Base-by-base conservation (phyloP, 2,113 vertebrate species). In the Xerus inauris region DNA sequence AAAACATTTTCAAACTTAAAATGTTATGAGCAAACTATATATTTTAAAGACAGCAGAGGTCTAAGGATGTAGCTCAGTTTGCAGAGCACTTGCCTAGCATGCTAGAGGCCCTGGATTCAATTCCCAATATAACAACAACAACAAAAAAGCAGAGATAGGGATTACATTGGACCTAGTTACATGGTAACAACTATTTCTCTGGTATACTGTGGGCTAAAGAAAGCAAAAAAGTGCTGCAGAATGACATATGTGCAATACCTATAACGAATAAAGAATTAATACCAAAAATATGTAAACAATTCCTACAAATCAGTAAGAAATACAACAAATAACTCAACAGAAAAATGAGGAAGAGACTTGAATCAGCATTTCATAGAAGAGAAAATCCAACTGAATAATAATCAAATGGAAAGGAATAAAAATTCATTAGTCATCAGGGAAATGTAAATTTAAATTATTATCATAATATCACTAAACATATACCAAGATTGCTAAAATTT, bases 281-380 rank as follows among this genome's bases (percentile, higher is more conserved):
- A 77, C 20, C 32, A 59, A 76, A 40, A 57, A 28, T 62, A 80
- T 57, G 49, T 13, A 20, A 88, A 62, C 64, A 93, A 72, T 26
- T 86, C 35, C 24, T 85, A 51, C 65, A 93, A 81, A 72, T 65
- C 82, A 86, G 0, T 80, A 89, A 72, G 59, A 49, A 82, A 90
- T 71, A 82, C 67, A 62, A 94, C 47, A 24, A 38, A 90, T 42
- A 67, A 47, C 26, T 16, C 49, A 92, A 62, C 5, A 79, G 40
- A 88, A 97, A 80, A 84, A 82, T 3, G n/a, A 49, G 64, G n/a
- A 22, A 65, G 85, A 76, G 62, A 64, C 35, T 32, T 67, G 28
- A 79, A 92, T 87, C 64, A 90, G 35, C 28, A 81, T 88, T 87
- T 94, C 82, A 81, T 38, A 80, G n/a, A 64, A 91, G 20, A 94